These are phyloP conservation scores for Oryctolagus cuniculus DNA, from an alignment of 2,113 vertebrate genomes.

Conservation along the genomic window mOryCun1.1 NC_091435.1:33504001-33504500, in stretches of 20 bases:
- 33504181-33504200: background rate
- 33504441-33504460: no score
- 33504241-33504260: background rate
- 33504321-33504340: background rate
- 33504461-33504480: no score
- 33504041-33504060: background rate
- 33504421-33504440: no score
- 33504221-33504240: background rate
- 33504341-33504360: background rate
- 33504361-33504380: no score
- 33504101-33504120: background rate
- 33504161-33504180: background rate
- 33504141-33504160: background rate
- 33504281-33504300: background rate
- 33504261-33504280: background rate
- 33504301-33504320: background rate
- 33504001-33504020: background rate
- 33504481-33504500: no score
- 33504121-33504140: background rate
- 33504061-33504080: background rate
- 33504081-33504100: background rate
- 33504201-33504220: no score
- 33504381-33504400: no score
- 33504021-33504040: background rate
- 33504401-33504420: no score